Conservation (phyloP, 30 jellyfish, hydroid and myxozoan genomes). For the Aurelia sp. region DNA sequence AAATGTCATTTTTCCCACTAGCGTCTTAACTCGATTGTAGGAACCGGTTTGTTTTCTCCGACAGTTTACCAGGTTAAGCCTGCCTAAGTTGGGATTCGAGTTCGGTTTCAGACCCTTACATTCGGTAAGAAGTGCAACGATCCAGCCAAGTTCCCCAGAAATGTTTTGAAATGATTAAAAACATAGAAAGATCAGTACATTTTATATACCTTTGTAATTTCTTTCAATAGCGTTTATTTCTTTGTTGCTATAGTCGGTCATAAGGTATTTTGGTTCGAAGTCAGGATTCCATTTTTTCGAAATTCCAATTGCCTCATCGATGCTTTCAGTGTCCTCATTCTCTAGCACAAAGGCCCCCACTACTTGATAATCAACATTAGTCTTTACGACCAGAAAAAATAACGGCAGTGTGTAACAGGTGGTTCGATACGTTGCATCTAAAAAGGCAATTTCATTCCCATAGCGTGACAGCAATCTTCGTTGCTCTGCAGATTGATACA, state of each 20-base stretch:
- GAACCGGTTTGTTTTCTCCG: too few species aligned
- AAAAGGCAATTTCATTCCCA: constrained; percentile 65
- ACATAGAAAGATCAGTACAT: too few species aligned
- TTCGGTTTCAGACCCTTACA: too few species aligned
- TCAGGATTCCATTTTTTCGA: constrained; percentile 80
- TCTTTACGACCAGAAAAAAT: constrained; percentile 79
- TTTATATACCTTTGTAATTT: constrained; percentile 56
- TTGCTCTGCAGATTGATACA: constrained; percentile 79
- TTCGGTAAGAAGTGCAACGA: too few species aligned
- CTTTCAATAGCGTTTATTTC: constrained; percentile 65
- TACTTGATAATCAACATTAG: constrained; percentile 86
- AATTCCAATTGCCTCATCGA: constrained; percentile 62
- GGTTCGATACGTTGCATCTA: constrained; percentile 83
- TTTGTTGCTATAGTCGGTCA: constrained; percentile 67
- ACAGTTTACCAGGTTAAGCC: too few species aligned
- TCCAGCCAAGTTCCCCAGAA: too few species aligned
- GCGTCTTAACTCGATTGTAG: too few species aligned
- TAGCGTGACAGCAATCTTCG: constrained; percentile 69
- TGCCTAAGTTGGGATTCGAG: too few species aligned
- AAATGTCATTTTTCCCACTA: too few species aligned
- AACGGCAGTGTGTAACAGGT: constrained; percentile 77
- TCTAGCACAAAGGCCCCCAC: constrained; percentile 77
- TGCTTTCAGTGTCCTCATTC: constrained; percentile 53
- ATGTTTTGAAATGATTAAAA: too few species aligned
- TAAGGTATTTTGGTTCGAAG: constrained; percentile 59